Percentiles rank a stretch among this genome's conserved stretches.
Conservation (phyloP, 2,797 vertebrate species). For the Artibeus jamaicensis region DNA sequence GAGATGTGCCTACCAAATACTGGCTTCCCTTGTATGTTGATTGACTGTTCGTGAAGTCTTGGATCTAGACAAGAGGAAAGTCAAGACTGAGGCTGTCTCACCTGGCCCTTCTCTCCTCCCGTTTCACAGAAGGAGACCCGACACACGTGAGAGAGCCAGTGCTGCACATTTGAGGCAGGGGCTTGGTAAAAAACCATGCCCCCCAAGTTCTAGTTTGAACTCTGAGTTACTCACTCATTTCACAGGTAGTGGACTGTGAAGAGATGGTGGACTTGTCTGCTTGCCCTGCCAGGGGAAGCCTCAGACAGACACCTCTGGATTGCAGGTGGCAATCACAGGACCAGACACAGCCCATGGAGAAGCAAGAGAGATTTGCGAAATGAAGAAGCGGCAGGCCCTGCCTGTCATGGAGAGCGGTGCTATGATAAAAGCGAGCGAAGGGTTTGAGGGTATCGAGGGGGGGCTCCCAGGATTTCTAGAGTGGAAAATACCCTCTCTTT, state of each 20-base stretch:
- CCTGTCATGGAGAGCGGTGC: fast-evolving
- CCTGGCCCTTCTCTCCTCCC: not conserved
- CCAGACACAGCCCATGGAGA: fast-evolving
- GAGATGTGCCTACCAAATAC: fast-evolving
- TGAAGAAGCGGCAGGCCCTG: not conserved
- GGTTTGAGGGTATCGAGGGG: not conserved
- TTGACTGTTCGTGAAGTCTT: not conserved
- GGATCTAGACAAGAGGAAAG: not conserved
- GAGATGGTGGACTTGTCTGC: not conserved
- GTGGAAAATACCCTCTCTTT: not conserved
- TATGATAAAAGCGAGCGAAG: not conserved
- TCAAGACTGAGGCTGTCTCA: not conserved
- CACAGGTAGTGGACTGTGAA: too few species aligned
- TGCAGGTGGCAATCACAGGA: not conserved
- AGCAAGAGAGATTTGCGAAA: not conserved
- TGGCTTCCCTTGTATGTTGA: not conserved
- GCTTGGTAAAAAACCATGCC: not conserved
- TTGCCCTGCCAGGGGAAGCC: too few species aligned
- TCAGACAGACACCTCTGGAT: not conserved
- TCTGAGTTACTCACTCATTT: not conserved
- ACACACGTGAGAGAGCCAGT: fast-evolving
- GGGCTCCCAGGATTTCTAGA: not conserved
- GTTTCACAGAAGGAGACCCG: not conserved
- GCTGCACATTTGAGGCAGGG: not conserved
- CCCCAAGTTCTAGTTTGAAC: not conserved